Evolutionary conservation across 2,797 vertebrate species (phyloP), one percentile per base, ranked within the genome.

Genomic region (Luscinia megarhynchos): DNA sequence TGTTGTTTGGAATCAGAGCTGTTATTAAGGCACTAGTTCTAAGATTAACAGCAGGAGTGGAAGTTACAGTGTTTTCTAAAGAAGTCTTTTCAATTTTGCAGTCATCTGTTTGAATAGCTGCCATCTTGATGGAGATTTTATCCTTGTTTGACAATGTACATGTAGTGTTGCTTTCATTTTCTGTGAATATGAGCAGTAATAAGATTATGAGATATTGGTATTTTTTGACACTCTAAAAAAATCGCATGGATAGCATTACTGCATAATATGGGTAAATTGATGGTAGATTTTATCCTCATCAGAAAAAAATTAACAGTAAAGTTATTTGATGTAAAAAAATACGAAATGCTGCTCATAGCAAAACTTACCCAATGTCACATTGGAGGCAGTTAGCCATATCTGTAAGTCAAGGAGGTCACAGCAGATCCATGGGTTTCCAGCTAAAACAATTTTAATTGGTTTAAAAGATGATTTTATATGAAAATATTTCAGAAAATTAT

Each of bases 361-460:
- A 68, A 89, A 90, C 98, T 97, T 98, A 98, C 98, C 98, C 70
- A 97, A 84, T 62, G 64, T 96, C 63, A 98, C 93, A n/a, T 86
- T 96, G 62, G 91, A 95, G 34, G 58, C 80, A 29, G 91, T 98
- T 84, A 98, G 43, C 97, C 96, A 94, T 54, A 64, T 94, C 51
- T 98, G 94, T 79, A 98, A 94, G 78, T 84, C 95, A 40, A 98
- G 59, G 58, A 98, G 96, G 3, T 81, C 92, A 84, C 98, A 98
- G 62, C 99, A 99, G 57, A 96, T 98, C 99, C 98, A 99, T 40
- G 98, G 98, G 94, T 99, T 99, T 87, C 89, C 98, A 76, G 95
- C 83, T 90, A 99, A 97, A 94, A 83, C 68, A 29, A 98, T 89
- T 63, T 21, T 89, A 82, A n/a, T 93, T 68, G 98, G 89, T 76